Conservation (phyloP, 37 sponge, comb jelly and placozoan genomes). For the Theonella swinhoei region DNA sequence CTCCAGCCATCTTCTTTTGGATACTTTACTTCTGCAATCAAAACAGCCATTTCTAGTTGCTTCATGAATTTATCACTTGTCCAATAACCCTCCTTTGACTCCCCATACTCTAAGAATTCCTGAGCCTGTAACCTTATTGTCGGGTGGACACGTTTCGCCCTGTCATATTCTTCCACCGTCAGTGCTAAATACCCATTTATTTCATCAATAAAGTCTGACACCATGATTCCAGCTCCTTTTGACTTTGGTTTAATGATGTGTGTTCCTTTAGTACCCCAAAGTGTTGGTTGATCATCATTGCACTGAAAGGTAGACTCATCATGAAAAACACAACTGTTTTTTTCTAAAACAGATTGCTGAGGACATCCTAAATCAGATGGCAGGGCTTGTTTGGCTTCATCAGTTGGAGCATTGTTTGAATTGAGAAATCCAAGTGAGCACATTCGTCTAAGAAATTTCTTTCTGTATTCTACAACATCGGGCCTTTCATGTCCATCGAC, state of each 20-base stretch:
- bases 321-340: neutral
- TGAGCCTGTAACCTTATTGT: neutral
- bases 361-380: conserved; percentile 2
- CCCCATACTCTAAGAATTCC: conserved; percentile 5
- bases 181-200: conserved; percentile 10
- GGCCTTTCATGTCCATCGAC: conserved; percentile 68
- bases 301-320: neutral
- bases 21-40: conserved; percentile 58
- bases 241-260: neutral
- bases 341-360: neutral
- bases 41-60: conserved; percentile 26
- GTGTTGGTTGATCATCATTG: conserved; percentile 9
- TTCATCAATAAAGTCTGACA: too few relatives aligned
- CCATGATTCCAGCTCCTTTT: conserved; percentile 27
- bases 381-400: conserved; percentile 16
- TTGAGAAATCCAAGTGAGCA: conserved; percentile 20
- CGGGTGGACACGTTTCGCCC: neutral
- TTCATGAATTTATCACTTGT: conserved; percentile 35
- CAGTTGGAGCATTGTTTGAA: conserved; percentile 29
- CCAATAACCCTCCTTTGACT: conserved; percentile 38
- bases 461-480: conserved; percentile 51
- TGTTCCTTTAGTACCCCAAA: conserved; percentile 40
- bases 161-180: neutral
- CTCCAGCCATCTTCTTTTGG: conserved; percentile 51
- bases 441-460: conserved; percentile 25